These are phyloP conservation scores for Delichon dasypus DNA, from an alignment of 2,797 vertebrate genomes.

Conservation along the genomic window DNA sequence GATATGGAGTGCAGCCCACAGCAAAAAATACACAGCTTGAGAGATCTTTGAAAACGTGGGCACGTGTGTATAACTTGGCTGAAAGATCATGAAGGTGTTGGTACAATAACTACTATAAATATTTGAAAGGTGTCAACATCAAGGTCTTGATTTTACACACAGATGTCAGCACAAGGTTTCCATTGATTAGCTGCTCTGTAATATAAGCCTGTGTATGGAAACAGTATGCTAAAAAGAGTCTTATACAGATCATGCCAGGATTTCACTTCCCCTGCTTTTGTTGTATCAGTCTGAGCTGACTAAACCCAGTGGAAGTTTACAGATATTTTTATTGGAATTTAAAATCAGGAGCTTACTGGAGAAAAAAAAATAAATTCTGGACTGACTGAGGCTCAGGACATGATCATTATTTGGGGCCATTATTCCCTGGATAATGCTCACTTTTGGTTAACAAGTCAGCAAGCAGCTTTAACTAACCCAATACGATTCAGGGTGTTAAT, in stretches of 20 bases:
- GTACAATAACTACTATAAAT: slow-evolving; percentile 42
- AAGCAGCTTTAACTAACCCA: background rate
- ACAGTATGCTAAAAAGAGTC: background rate
- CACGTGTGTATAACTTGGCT: slow-evolving; percentile 37
- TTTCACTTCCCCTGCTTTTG: slow-evolving; percentile 37
- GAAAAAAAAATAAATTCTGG: background rate
- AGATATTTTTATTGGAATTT: slow-evolving; percentile 1
- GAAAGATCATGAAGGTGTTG: background rate
- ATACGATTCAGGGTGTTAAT: background rate
- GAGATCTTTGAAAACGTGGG: background rate
- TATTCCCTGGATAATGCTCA: background rate
- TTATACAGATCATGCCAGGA: background rate
- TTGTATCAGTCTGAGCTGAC: background rate
- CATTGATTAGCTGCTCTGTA: slow-evolving; percentile 51
- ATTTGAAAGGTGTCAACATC: slow-evolving; percentile 56
- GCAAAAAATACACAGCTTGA: background rate
- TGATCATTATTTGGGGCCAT: background rate
- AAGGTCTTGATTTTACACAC: slow-evolving; percentile 38
- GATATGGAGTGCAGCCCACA: background rate
- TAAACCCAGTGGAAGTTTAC: background rate
- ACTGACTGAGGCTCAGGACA: background rate
- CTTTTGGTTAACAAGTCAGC: background rate
- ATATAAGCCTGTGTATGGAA: slow-evolving; percentile 21
- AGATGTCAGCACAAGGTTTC: slow-evolving; percentile 45
- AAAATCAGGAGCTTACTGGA: background rate